These are phyloP conservation scores for Leptinotarsa peninsularis DNA, from an alignment of 2,888 invertebrate genomes.

Conservation along the genomic window DNA sequence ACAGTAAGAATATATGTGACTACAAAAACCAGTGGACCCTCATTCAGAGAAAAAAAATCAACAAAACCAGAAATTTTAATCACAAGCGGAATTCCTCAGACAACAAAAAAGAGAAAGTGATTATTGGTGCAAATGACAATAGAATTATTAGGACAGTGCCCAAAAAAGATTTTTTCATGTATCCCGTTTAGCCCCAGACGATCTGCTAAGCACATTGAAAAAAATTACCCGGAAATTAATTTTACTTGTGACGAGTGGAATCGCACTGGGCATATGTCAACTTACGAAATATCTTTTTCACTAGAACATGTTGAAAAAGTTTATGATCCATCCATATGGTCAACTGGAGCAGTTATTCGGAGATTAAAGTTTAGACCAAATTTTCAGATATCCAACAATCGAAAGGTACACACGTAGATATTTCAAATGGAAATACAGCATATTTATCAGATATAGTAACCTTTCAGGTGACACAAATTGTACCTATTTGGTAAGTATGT, in stretches of 20 bases:
- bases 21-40: constrained; percentile 3
- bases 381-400: constrained; percentile 12
- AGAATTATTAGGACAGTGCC: constrained; percentile 6
- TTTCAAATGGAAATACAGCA: not conserved
- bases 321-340: constrained; percentile 16
- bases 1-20: not conserved
- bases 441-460: not conserved
- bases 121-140: constrained; percentile 18
- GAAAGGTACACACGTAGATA: not conserved
- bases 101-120: not conserved
- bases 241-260: constrained; percentile 20
- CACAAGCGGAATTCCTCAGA: not conserved
- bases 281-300: constrained; percentile 7
- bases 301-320: constrained; percentile 14
- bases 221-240: not conserved
- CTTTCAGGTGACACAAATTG: not conserved
- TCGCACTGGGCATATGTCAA: constrained; percentile 19
- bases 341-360: constrained; percentile 17
- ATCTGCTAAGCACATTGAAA: too few species aligned
- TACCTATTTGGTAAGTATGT: constrained; percentile 20
- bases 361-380: constrained; percentile 20
- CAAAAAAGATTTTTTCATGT: constrained; percentile 16
- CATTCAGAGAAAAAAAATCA: not conserved
- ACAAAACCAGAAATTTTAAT: constrained; percentile 1
- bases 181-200: not conserved